A percentile compares a stretch with the other conserved stretches of the same genome.
Conservation (phyloP, 2,113 vertebrate species). For the Orycteropus afer region DNA sequence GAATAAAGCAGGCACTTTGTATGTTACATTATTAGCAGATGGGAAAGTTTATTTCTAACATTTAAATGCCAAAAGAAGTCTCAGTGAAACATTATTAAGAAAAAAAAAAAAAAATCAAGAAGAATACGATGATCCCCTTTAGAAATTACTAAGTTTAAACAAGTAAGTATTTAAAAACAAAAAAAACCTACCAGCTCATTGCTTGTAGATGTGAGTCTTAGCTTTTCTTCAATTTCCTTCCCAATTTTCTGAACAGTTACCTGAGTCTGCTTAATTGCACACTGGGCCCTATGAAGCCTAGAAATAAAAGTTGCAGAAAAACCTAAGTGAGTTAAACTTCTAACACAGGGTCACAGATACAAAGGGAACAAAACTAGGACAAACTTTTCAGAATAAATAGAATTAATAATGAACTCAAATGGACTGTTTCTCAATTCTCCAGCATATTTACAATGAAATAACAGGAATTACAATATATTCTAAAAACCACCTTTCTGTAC, state of each 20-base stretch:
- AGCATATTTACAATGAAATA: constrained; percentile 50
- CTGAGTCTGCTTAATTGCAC: constrained; percentile 99
- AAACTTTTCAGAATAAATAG: neutral
- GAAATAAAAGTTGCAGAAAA: constrained; percentile 75
- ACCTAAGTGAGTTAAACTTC: constrained; percentile 47
- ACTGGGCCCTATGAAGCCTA: constrained; percentile 98
- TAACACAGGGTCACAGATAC: constrained; percentile 42
- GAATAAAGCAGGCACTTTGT: constrained; percentile 28
- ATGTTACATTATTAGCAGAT: constrained; percentile 46
- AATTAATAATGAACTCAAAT: constrained; percentile 53
- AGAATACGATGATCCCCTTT: neutral
- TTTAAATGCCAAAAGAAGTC: constrained; percentile 44
- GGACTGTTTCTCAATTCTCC: constrained; percentile 28
- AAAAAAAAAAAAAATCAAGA: constrained; percentile 33
- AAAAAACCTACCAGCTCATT: constrained; percentile 92
- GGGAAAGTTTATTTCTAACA: constrained; percentile 22
- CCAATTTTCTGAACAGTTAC: constrained; percentile 98
- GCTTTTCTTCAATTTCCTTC: constrained; percentile 98
- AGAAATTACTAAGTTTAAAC: constrained; percentile 49
- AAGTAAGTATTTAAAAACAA: neutral
- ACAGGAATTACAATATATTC: neutral
- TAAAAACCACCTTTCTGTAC: neutral
- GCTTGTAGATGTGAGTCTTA: constrained; percentile 93
- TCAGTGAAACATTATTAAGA: constrained; percentile 31
- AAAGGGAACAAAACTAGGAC: constrained; percentile 35